Percentiles rank a stretch among this genome's conserved stretches.
Evolutionary conservation across 2,797 vertebrate species (phyloP).

Genomic region (Gadopsis marmoratus): DNA sequence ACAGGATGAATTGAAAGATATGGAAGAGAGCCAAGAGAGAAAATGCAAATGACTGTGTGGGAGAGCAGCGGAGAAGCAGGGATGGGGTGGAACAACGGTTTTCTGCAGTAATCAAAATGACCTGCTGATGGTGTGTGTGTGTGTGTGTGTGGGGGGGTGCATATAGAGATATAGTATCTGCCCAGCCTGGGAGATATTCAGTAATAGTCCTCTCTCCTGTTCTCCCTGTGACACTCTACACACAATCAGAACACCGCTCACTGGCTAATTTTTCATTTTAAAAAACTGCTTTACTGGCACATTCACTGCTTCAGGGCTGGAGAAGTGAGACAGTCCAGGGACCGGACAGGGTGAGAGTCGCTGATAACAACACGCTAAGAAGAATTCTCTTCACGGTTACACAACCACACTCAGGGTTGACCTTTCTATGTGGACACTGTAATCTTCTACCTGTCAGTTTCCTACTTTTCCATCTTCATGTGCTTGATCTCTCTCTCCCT

Average conservation of each 20-base stretch:
- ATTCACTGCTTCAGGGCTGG: slow-evolving; percentile 48
- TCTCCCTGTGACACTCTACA: slow-evolving; percentile 28
- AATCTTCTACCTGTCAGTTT: slow-evolving; percentile 26
- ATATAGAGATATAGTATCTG: slow-evolving; percentile 55
- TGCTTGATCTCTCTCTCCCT: slow-evolving; percentile 26
- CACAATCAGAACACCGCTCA: slow-evolving; percentile 25
- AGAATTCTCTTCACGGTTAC: background rate
- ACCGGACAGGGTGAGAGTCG: slow-evolving; percentile 30
- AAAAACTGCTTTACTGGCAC: slow-evolving; percentile 42
- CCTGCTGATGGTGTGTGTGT: slow-evolving; percentile 35
- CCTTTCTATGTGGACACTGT: slow-evolving; percentile 17
- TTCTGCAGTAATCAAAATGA: slow-evolving; percentile 72
- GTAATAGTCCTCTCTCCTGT: slow-evolving; percentile 13
- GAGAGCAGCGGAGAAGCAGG: slow-evolving; percentile 53
- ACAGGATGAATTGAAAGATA: slow-evolving; percentile 69
- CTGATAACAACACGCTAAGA: background rate
- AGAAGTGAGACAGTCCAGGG: slow-evolving; percentile 22
- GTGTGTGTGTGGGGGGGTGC: background rate
- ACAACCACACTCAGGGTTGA: background rate
- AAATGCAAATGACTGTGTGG: slow-evolving; percentile 81
- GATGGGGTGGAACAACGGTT: slow-evolving; percentile 48
- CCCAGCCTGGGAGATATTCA: slow-evolving; percentile 45
- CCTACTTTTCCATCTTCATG: slow-evolving; percentile 10
- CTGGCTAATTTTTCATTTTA: slow-evolving; percentile 56
- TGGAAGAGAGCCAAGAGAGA: slow-evolving; percentile 71